phyloP scores from a whole-genome alignment of 2,888 invertebrate species.

The Horisme vitalbata region DNA sequence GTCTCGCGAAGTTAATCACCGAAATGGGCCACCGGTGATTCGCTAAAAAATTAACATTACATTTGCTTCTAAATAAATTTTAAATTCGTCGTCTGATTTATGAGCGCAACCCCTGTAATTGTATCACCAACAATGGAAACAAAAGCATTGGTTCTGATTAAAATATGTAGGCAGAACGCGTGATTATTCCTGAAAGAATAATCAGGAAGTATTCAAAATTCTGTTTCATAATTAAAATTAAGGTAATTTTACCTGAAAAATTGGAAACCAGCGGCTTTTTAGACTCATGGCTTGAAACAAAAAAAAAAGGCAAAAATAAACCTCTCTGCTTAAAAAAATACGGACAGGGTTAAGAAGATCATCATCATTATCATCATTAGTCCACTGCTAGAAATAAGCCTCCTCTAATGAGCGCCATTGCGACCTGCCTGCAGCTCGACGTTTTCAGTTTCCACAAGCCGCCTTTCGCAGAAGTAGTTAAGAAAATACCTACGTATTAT shows the following conservation, averaged over 20 bases:
- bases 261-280: no score
- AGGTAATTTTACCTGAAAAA: not conserved
- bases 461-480: no score
- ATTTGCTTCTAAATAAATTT: constrained; percentile 72
- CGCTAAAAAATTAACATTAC: constrained; percentile 66
- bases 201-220: constrained; percentile 10
- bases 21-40: constrained; percentile 63
- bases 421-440: no score
- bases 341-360: no score
- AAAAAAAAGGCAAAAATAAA: no score
- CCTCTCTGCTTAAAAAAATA: no score
- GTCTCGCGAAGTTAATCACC: constrained; percentile 47
- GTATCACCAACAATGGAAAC: constrained; percentile 65
- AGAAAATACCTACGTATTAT: no score
- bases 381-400: no score
- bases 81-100: constrained; percentile 68
- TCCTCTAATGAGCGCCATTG: no score
- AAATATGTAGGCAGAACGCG: constrained; percentile 32
- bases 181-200: constrained; percentile 23
- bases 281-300: no score
- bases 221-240: constrained; percentile 1
- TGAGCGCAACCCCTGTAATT: constrained; percentile 59
- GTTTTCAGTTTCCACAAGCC: no score
- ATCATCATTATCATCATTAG: no score
- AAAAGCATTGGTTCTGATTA: constrained; percentile 52